Evolutionary conservation across 1,140 invertebrate species (phyloP), one percentile per base, ranked within the genome.

Genomic region (Danaus plexippus): DNA sequence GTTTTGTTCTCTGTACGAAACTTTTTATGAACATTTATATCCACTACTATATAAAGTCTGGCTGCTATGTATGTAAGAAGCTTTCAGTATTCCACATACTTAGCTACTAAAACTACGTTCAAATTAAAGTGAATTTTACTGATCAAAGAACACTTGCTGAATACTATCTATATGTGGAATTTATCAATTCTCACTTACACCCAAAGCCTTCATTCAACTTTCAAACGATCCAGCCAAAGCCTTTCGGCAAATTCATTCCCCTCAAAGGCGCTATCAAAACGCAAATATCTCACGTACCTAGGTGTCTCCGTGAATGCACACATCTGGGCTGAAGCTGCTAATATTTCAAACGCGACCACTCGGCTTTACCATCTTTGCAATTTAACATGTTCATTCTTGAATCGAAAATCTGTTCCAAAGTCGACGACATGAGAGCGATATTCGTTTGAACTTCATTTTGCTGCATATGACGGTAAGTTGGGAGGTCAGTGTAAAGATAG

Each of bases 261-360:
- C 67, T 80, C 79, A 77, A 80, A 82, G 73, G 71, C 51, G 56
- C 73, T 80, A 81, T 84, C 80, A 80, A 77, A 77, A 73, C 69
- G 70, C 68, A 75, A 77, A 77, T 75, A 78, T 78, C 77, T 78
- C 75, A 80, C 73, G 73, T 75, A 69, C 47, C 48, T 69, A 74
- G 67, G 63, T 71, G 70, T 70, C 73, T 66, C 62, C 67, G 57
- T 73, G 63, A 84, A 76, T 80, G 80, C 80, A 77, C 75, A 73
- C 75, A 80, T 82, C 75, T 75, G 71, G 63, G 67, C 68, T 61
- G 63, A 66, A 73, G 69, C 74, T 80, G 71, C 77, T 82, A 80
- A 85, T 85, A 82, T 85, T 77, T 85, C 79, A 82, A 77, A 69
- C 71, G 78, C 73, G 72, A 77, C 77, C 72, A 56, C 70, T 73